Evolutionary conservation across 1,140 invertebrate species (phyloP), one percentile per base, ranked within the genome.

Genomic region (Drosophila mauritiana): DNA sequence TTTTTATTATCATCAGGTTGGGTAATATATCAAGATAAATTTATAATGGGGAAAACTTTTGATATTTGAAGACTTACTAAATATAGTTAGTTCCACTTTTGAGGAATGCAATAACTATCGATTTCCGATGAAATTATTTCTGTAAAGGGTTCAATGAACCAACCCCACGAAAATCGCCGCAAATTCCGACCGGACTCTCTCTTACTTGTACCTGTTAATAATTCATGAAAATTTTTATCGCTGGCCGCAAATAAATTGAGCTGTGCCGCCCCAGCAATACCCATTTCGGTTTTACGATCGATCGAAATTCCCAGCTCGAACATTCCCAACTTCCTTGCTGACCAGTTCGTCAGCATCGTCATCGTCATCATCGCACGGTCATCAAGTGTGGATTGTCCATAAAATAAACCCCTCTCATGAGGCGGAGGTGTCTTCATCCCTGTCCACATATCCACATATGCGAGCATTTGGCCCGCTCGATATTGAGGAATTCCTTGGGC

Each of bases 261-360:
- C 69, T 62, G 55, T 42, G 65, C 63, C 65, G 61, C 37, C 39
- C 56, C 48, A 7, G 80, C 84, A 89, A 83, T 80, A 73, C 64
- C 72, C 76, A 84, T 88, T 89, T 88, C 63, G 70, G 63, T 86
- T 88, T 86, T 88, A 88, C 88, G 83, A 89, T 88, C 80, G 68
- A 84, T 89, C 63, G 67, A 80, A 89, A 88, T 88, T 88, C 83
- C 83, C 83, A 84, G 68, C 78, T 80, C 80, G 83, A 84, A 84
- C 84, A 88, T 88, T 88, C 57, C 36, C 40, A 49, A 40, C 61
- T 56, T 63, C 36, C 36, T 37, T 37, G 40, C 55, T 53, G 61
- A 48, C 52, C 53, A 52, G 51, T 51, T 82, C 83, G 83, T 88
- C 82, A 85, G 37, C 51, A 48, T 51, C 54, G 36, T 48, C 58